Evolutionary conservation across 2,888 invertebrate species (phyloP), one percentile per base, ranked within the genome.

Genomic region (Amphipyra berbera): DNA sequence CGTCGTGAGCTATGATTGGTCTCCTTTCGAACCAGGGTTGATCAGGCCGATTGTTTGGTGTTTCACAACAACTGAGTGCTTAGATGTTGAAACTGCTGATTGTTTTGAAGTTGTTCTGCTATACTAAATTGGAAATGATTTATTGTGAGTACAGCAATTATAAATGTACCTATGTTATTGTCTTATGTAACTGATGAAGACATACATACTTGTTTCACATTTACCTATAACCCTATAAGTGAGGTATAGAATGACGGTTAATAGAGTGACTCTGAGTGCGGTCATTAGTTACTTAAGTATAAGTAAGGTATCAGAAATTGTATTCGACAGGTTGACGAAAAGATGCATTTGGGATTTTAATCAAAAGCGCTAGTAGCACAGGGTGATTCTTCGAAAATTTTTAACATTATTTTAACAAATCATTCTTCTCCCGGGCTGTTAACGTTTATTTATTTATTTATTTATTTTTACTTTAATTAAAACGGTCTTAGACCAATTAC

Each of bases 1-100:
- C 21, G n/a, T 66, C 63, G 76, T 72, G 69, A 64, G 68, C 41
- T 57, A 27, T 60, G 65, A 66, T 69, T 64, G 66, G 55, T 62
- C 38, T 65, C 35, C 64, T 67, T 60, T 40, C 13, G 41, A 53
- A 61, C 55, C 37, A 61, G 62, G 58, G 64, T 62, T 50, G 59
- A 62, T 63, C 46, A 38, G 27, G 50, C 41, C 44, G 57, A 47
- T 57, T 67, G 56, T 56, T 40, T 21, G n/a, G 33, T 4, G 44
- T 73, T 77, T 62, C 76, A 62, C 66, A 64, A 72, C 58, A 2
- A 46, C 52, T 41, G 2, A 21, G 3, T 58, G 38, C 40, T 54
- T 50, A 13, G 44, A 59, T 78, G 59, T 61, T 48, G 75, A 64
- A 69, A 78, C 30, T 8, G 13, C 37, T 53, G 48, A 66, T 77